phyloP scores from a whole-genome alignment of 2,113 vertebrate species.

The Falco punctatus region DNA sequence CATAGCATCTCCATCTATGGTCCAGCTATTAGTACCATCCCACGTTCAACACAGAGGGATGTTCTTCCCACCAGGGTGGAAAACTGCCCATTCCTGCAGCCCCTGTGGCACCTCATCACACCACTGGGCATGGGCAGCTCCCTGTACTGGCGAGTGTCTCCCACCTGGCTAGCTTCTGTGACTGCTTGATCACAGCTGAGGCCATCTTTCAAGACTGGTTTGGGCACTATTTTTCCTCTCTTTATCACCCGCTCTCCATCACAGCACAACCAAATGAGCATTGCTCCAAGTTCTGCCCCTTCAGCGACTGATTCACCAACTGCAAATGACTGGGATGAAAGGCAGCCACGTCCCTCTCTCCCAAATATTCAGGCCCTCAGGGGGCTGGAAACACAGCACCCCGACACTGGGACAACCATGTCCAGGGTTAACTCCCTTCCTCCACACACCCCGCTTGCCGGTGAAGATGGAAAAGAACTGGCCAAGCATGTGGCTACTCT shows the following conservation, averaged over 20 bases:
- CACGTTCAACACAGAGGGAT: accelerated
- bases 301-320: accelerated
- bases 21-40: background rate
- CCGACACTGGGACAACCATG: background rate
- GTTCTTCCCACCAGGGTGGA: background rate
- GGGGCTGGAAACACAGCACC: background rate
- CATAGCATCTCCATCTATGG: background rate
- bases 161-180: background rate
- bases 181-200: background rate
- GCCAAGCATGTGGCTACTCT: background rate
- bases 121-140: background rate
- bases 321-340: background rate
- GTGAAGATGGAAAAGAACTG: background rate
- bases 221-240: background rate
- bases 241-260: background rate
- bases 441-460: accelerated
- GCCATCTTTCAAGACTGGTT: background rate
- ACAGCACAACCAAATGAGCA: background rate
- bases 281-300: background rate
- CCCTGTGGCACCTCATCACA: background rate
- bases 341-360: background rate
- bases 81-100: background rate
- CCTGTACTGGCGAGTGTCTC: background rate
- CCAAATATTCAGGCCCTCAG: background rate
- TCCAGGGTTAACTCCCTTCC: background rate